Percentiles rank a stretch among this genome's conserved stretches.
These are phyloP conservation scores for Natator depressus DNA, from an alignment of 2,113 vertebrate genomes.

Conservation along the genomic window DNA sequence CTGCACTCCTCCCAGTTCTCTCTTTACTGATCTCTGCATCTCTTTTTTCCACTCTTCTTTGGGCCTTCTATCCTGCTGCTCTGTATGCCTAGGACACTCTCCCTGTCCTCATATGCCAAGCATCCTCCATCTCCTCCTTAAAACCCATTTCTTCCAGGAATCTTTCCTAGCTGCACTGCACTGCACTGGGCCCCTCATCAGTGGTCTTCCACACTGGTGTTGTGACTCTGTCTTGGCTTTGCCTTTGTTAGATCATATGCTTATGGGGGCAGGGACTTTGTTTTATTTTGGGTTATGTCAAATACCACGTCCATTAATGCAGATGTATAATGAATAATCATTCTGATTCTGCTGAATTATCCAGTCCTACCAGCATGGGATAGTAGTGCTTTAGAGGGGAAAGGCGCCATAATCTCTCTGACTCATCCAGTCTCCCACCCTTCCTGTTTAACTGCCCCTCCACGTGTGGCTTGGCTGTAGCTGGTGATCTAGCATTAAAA, in stretches of 20 bases:
- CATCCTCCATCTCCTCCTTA: neutral
- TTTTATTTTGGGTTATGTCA: neutral
- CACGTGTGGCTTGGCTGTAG: neutral
- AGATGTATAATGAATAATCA: neutral
- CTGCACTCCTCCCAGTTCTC: constrained; percentile 10
- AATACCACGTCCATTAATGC: neutral
- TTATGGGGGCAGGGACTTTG: rapidly evolving
- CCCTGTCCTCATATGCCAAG: neutral
- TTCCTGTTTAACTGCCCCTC: neutral
- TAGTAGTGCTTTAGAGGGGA: neutral
- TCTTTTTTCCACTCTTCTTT: neutral
- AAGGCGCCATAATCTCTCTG: neutral
- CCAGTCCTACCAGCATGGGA: neutral
- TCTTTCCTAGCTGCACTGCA: neutral
- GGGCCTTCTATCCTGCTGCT: neutral
- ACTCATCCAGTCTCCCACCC: neutral
- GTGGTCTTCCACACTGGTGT: neutral
- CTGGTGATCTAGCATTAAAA: neutral
- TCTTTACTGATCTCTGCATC: constrained; percentile 7
- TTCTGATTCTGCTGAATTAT: neutral
- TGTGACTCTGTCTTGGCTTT: neutral
- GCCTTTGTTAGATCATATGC: neutral
- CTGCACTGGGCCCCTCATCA: neutral
- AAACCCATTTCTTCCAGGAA: neutral
- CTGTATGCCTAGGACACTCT: neutral